Percentiles rank a stretch among this genome's conserved stretches.
These are phyloP conservation scores for Tupaia tana DNA, from an alignment of 2,113 vertebrate species.

Conservation along the genomic window DNA sequence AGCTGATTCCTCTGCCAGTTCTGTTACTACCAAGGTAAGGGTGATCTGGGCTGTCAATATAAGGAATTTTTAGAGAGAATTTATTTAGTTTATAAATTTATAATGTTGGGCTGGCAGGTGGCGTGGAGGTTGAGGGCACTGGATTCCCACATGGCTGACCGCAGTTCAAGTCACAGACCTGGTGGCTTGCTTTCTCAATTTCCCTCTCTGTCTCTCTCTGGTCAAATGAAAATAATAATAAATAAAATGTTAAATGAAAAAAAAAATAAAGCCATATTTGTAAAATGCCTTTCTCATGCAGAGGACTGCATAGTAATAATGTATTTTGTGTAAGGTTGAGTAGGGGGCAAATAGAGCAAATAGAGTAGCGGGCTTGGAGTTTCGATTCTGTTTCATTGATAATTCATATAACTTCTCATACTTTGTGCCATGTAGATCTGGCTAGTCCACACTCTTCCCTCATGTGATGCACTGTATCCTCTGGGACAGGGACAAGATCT, in stretches of 20 bases:
- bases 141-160: too few species aligned
- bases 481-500: background rate
- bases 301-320: background rate
- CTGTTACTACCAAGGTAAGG: constrained; percentile 70
- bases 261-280: background rate
- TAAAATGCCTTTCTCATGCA: background rate
- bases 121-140: too few species aligned
- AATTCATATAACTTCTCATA: background rate
- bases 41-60: constrained; percentile 81
- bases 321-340: background rate
- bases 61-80: constrained; percentile 48
- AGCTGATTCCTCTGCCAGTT: constrained; percentile 82
- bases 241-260: too few species aligned
- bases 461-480: background rate
- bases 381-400: background rate
- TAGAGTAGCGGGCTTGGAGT: background rate
- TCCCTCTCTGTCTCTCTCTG: too few species aligned
- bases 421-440: background rate
- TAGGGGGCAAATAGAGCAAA: background rate
- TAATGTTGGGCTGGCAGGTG: background rate
- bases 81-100: background rate
- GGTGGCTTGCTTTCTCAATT: too few species aligned
- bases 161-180: too few species aligned
- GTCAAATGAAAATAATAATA: too few species aligned
- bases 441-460: background rate